Evolutionary conservation across 2,888 invertebrate genomes (phyloP).

Genomic region (Trichopoda pennipes): DNA sequence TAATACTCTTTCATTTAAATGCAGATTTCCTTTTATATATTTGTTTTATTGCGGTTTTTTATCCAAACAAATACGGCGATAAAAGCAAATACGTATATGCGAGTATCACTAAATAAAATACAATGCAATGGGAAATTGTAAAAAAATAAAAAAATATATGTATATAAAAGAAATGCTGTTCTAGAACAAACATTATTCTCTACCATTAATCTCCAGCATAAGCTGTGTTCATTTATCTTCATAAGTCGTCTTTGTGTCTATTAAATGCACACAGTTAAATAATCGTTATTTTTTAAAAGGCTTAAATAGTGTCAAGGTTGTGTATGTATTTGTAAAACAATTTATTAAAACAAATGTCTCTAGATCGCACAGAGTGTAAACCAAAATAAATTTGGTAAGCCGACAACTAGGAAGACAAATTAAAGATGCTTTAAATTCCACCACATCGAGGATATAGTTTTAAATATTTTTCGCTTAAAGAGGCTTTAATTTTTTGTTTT

Average conservation of each 20-base stretch:
- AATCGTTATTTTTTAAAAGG: conserved; percentile 57
- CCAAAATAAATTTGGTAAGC: conserved; percentile 3
- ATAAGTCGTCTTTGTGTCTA: conserved; percentile 63
- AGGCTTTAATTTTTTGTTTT: no score
- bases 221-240: conserved; percentile 67
- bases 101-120: conserved; percentile 25
- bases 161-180: neutral
- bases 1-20: conserved; percentile 37
- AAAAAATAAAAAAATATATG: neutral
- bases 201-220: conserved; percentile 64
- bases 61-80: conserved; percentile 3
- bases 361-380: neutral
- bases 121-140: conserved; percentile 24
- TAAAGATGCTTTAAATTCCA: neutral
- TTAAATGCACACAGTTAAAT: conserved; percentile 60
- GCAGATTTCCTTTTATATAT: conserved; percentile 31
- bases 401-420: conserved; percentile 3
- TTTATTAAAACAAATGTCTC: conserved; percentile 2
- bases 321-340: conserved; percentile 36
- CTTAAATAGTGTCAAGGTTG: conserved; percentile 58
- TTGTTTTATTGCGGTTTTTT: conserved; percentile 40
- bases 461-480: no score
- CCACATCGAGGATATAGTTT: no score
- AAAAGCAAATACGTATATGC: neutral
- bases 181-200: conserved; percentile 59